These are phyloP conservation scores for Drosophila pseudoobscura DNA, from an alignment of 1,140 invertebrate species.

Conservation along the genomic window DNA sequence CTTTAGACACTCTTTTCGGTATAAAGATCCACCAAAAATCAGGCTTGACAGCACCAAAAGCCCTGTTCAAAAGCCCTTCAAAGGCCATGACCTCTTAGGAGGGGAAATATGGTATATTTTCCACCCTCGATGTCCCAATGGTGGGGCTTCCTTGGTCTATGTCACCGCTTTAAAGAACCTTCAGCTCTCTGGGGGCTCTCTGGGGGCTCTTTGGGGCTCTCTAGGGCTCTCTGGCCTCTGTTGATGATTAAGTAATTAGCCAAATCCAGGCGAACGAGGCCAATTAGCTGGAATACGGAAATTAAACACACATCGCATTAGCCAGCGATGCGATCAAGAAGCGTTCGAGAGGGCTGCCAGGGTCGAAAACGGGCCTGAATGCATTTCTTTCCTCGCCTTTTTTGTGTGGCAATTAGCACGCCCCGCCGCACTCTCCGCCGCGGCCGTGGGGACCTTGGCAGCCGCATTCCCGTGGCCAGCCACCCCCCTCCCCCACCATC, in stretches of 20 bases:
- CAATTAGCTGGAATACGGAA: conserved; percentile 57
- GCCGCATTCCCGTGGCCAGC: conserved; percentile 31
- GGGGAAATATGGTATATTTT: no score
- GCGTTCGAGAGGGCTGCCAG: conserved; percentile 25
- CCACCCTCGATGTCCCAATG: no score
- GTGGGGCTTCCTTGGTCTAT: no score
- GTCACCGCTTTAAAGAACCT: conserved; percentile 1
- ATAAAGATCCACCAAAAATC: no score
- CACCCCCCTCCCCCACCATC: background rate
- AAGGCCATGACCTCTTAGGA: no score
- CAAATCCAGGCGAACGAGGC: conserved; percentile 41
- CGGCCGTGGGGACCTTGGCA: conserved; percentile 31
- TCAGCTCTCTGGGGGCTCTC: background rate
- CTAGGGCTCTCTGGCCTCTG: background rate
- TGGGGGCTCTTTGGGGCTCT: no score
- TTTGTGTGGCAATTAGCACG: conserved; percentile 70
- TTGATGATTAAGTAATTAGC: conserved; percentile 57
- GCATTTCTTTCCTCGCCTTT: conserved; percentile 38
- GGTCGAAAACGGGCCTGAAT: conserved; percentile 29
- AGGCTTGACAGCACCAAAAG: no score
- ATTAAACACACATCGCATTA: conserved; percentile 55
- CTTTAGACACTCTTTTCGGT: no score
- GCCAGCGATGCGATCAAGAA: conserved; percentile 44
- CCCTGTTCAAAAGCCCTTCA: no score
- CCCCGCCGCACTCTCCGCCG: conserved; percentile 41